These are phyloP conservation scores for Falco biarmicus DNA, from an alignment of 2,797 vertebrate species.

Conservation along the genomic window DNA sequence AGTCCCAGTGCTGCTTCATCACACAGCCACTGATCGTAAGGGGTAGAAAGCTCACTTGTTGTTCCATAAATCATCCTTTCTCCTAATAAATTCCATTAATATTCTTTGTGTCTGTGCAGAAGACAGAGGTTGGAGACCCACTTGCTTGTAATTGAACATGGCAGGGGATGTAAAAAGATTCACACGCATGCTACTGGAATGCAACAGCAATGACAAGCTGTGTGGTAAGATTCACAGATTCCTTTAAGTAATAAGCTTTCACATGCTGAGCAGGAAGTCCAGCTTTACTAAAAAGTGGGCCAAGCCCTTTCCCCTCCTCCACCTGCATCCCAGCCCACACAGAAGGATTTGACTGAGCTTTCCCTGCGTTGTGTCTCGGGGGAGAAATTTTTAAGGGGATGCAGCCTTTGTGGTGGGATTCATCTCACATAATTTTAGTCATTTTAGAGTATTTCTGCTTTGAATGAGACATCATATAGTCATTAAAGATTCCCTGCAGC, in stretches of 20 bases:
- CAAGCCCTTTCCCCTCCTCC: background rate
- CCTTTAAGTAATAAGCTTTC: background rate
- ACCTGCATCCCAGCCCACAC: background rate
- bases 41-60: background rate
- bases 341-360: background rate
- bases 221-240: constrained; percentile 73
- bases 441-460: background rate
- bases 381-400: background rate
- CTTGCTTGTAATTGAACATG: background rate
- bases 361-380: background rate
- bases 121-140: background rate
- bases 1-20: background rate
- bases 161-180: constrained; percentile 16
- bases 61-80: background rate
- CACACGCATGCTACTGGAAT: constrained; percentile 71
- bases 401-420: background rate
- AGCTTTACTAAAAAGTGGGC: background rate
- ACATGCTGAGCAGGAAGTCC: background rate
- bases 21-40: background rate
- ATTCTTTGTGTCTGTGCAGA: constrained; percentile 12
- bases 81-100: background rate
- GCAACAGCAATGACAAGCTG: constrained; percentile 72
- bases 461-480: background rate
- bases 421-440: background rate
- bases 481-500: background rate